phyloP scores from a whole-genome alignment of 2,113 vertebrate species.

The Pterocles orientalis region DNA sequence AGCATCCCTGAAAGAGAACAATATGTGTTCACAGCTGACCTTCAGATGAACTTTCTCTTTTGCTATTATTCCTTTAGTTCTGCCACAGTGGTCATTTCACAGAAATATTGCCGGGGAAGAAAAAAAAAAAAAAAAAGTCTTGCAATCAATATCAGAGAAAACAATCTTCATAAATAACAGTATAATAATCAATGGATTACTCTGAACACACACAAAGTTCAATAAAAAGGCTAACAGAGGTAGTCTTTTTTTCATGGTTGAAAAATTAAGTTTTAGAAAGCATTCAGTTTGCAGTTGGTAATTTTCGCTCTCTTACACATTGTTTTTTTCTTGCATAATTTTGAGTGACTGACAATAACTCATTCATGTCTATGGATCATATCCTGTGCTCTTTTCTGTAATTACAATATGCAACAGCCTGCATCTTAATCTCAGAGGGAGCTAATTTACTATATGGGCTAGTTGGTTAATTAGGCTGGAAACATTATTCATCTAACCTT shows the following conservation, averaged over 20 bases:
- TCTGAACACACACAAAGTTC: not conserved
- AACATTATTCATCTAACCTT: slow-evolving; percentile 27
- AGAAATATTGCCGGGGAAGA: not conserved
- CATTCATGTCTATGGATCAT: not conserved
- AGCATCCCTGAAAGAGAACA: not conserved
- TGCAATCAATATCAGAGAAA: not conserved
- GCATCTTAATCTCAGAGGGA: not conserved
- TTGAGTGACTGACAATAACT: not conserved
- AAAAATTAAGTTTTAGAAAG: not conserved
- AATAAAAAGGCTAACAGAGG: not conserved
- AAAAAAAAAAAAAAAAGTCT: not conserved
- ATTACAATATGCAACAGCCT: not conserved
- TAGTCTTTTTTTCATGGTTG: not conserved
- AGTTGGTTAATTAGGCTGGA: slow-evolving; percentile 9
- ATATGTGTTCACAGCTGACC: not conserved
- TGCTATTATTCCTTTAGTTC: not conserved
- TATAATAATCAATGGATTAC: not conserved
- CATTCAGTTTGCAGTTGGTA: not conserved
- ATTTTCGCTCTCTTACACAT: not conserved
- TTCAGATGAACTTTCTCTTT: not conserved
- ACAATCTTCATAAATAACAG: not conserved
- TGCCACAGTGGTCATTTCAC: not conserved
- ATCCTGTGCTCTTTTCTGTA: not conserved
- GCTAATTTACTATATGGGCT: not conserved
- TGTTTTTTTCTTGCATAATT: not conserved